Evolutionary conservation across 2,888 invertebrate genomes (phyloP).

Genomic region (Osmoderma eremita): DNA sequence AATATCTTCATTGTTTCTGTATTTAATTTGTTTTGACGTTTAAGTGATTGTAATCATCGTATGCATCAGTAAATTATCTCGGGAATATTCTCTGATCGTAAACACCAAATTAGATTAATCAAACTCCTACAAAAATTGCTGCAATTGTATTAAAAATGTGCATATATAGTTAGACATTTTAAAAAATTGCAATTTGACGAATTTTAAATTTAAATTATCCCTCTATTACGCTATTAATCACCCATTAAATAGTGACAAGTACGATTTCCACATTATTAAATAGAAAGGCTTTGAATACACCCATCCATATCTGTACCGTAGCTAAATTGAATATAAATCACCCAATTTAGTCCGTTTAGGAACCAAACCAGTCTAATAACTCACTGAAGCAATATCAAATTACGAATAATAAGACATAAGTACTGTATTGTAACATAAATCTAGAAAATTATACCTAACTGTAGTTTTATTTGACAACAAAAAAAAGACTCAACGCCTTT

Average conservation of each 20-base stretch:
- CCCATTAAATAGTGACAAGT: slow-evolving; percentile 16
- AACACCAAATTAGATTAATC: no score
- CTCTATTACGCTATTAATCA: not conserved
- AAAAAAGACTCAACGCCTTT: not conserved
- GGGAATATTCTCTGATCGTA: no score
- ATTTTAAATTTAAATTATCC: no score
- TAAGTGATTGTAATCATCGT: no score
- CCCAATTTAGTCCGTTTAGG: slow-evolving; percentile 23
- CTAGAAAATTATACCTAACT: slow-evolving; percentile 25
- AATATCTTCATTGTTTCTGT: no score
- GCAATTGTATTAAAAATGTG: no score
- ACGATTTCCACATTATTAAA: slow-evolving; percentile 18
- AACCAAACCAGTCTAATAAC: slow-evolving; percentile 22
- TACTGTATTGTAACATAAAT: slow-evolving; percentile 29
- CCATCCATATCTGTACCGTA: slow-evolving; percentile 16
- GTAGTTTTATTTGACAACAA: slow-evolving; percentile 6
- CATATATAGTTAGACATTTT: no score
- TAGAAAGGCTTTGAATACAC: slow-evolving; percentile 19
- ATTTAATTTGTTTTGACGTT: no score
- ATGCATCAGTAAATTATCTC: no score
- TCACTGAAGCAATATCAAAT: slow-evolving; percentile 18
- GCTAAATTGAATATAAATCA: slow-evolving; percentile 14
- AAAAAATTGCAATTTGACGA: no score
- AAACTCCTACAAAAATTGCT: no score
- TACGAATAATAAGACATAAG: slow-evolving; percentile 35